Base-by-base conservation (phyloP, 2,113 vertebrate species). In the Zapornia atra region DNA sequence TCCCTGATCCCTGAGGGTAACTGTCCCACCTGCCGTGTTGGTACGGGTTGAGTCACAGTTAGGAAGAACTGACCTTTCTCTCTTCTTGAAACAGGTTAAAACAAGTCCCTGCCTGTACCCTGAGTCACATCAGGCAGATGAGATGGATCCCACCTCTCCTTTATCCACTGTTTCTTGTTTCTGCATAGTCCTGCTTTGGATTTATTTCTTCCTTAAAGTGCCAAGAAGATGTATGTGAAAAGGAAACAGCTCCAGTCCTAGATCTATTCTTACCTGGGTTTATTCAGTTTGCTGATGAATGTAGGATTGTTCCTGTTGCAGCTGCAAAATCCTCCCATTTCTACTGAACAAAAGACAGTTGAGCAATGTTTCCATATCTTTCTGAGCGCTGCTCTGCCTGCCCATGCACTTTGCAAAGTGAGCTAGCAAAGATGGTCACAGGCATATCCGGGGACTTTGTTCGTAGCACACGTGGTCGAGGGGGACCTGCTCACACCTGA, bases 1-100 rank as follows among this genome's bases (percentile, higher is more conserved):
- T 38, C 38, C 38, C 38, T 38, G n/a, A 28, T 73, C 8, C 29
- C 6, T 2, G 5, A 63, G 2, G 0, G 1, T 21, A 28, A 24
- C 15, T 63, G 8, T 33, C 57, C 18, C 33, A 46, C 25, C 29
- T 56, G 26, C 11, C 5, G 2, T 21, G 26, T 19, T 36, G 28
- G 9, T 29, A 17, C 24, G 38, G 11, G 7, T 48, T 83, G 34
- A 42, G 15, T 15, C 24, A 48, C 1, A 5, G 64, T 5, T 44
- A 65, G 9, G 31, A 77, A 88, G 28, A 73, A 15, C 21, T 73
- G 40, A 61, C 28, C 3, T 40, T 18, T 71, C 46, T 38, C 8
- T 16, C 10, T 9, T 48, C 42, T 60, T 3, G 2, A 26, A 68
- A 36, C 6, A 46, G 3, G 12, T n/a, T 20, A 66, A 44, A 48